Conservation (phyloP, 1,140 invertebrate genomes). For the Apis mellifera region DNA sequence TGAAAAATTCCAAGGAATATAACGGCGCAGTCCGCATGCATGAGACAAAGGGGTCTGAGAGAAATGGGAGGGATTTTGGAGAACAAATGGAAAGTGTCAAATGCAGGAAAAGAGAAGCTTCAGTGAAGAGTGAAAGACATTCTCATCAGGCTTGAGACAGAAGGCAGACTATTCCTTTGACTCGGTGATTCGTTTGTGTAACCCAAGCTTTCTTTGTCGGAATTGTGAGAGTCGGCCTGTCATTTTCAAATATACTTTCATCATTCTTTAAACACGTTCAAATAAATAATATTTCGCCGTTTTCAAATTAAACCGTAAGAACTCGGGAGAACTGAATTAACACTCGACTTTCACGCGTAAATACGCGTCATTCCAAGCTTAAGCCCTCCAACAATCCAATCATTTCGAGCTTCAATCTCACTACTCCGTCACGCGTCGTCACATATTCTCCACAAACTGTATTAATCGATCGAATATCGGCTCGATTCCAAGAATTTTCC, state of each 20-base stretch:
- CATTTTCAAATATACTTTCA: not conserved
- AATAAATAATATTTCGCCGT: too few relatives aligned
- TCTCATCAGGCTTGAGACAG: constrained; percentile 36
- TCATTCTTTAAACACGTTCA: not conserved
- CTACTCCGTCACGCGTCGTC: not conserved
- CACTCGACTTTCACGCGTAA: not conserved
- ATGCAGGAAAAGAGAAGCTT: constrained; percentile 31
- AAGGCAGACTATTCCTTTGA: constrained; percentile 26
- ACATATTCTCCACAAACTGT: not conserved
- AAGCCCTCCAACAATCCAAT: too few relatives aligned
- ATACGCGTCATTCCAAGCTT: not conserved
- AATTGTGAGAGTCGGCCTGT: not conserved
- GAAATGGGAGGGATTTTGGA: constrained; percentile 32
- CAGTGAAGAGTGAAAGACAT: constrained; percentile 15
- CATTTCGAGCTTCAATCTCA: not conserved
- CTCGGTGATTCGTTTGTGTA: constrained; percentile 27
- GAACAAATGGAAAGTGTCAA: constrained; percentile 44
- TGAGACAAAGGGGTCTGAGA: not conserved
- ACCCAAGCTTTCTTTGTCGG: constrained; percentile 5
- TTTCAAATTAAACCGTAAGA: too few relatives aligned
- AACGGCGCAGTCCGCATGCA: not conserved
- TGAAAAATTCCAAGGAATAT: constrained; percentile 8
- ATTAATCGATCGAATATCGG: constrained; percentile 3
- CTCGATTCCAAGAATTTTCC: not conserved
- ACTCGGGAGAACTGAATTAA: not conserved